These are phyloP conservation scores for Centropus bengalensis DNA, from an alignment of 2,113 vertebrate species.

Conservation along the genomic window DNA sequence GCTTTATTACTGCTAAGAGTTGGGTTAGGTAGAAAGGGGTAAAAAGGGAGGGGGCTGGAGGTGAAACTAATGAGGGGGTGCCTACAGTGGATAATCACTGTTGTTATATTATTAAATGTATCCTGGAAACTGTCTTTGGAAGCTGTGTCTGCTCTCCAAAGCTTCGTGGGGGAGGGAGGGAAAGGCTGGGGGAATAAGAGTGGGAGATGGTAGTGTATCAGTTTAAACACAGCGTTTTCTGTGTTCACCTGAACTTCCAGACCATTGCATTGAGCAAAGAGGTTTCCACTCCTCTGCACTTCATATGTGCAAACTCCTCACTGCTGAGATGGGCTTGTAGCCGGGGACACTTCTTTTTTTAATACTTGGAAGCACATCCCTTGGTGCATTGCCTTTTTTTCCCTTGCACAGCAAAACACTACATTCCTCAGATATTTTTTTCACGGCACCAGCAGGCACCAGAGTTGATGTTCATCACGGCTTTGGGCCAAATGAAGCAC, in stretches of 20 bases:
- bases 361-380: neutral
- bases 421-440: slow-evolving; percentile 10
- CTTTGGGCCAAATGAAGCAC: slow-evolving; percentile 64
- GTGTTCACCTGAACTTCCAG: slow-evolving; percentile 18
- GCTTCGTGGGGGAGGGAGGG: neutral
- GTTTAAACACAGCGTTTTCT: neutral
- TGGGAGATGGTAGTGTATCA: slow-evolving; percentile 2
- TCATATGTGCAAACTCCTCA: neutral
- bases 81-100: neutral
- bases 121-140: slow-evolving; percentile 39
- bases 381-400: slow-evolving; percentile 8
- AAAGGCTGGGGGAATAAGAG: neutral
- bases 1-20: neutral
- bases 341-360: neutral
- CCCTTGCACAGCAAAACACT: slow-evolving; percentile 31
- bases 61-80: neutral
- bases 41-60: neutral
- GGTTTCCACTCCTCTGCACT: slow-evolving; percentile 1
- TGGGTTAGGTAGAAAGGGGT: neutral
- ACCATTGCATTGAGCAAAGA: neutral
- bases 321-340: neutral
- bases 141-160: slow-evolving; percentile 10
- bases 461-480: slow-evolving; percentile 28
- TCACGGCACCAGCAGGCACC: slow-evolving; percentile 30
- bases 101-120: slow-evolving; percentile 24